Evolutionary conservation across 2,113 vertebrate genomes (phyloP).

Genomic region (Opisthocomus hoazin): DNA sequence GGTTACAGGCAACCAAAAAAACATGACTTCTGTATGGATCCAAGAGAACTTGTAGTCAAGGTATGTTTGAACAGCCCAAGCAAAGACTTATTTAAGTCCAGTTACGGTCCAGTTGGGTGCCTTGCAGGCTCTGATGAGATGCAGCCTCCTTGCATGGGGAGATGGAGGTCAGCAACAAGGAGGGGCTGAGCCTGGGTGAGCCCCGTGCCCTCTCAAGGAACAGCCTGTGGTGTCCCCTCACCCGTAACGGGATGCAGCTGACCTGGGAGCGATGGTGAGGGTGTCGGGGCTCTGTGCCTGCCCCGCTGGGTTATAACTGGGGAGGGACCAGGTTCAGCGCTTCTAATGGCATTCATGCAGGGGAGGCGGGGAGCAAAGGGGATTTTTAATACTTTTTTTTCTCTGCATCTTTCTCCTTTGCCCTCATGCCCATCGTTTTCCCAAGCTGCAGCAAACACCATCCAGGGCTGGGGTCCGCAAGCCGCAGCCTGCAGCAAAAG

Average conservation of each 20-base stretch:
- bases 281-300: rapidly evolving
- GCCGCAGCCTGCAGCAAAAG: neutral
- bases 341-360: rapidly evolving
- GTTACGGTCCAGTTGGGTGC: rapidly evolving
- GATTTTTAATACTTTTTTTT: neutral
- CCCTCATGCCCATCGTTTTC: neutral
- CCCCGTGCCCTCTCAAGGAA: neutral
- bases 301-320: neutral
- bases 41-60: neutral
- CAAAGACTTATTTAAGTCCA: neutral
- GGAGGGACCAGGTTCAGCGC: neutral
- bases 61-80: neutral
- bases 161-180: rapidly evolving
- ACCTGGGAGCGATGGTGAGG: neutral
- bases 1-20: neutral
- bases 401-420: neutral
- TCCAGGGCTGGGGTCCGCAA: neutral
- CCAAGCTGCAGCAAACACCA: neutral
- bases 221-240: neutral
- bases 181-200: neutral
- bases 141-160: neutral
- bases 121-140: neutral
- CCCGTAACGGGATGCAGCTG: neutral
- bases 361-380: neutral
- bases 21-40: rapidly evolving